Conservation (phyloP, 2,797 vertebrate species). For the Gymnothorax reevesii region DNA sequence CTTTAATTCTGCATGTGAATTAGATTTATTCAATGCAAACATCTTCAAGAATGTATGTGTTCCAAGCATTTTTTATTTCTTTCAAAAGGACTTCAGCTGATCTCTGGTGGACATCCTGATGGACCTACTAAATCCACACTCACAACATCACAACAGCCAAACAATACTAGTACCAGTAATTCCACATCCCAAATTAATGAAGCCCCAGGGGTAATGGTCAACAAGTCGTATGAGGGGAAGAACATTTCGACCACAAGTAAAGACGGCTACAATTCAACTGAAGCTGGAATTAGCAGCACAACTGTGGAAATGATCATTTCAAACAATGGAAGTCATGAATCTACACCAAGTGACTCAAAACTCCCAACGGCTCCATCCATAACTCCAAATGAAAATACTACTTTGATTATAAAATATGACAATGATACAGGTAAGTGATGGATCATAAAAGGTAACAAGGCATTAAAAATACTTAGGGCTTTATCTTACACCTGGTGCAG, state of each 20-base stretch:
- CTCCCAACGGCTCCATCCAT: neutral
- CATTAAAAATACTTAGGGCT: too few relatives aligned
- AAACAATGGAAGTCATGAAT: neutral
- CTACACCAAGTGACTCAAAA: neutral
- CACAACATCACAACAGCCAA: neutral
- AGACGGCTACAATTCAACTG: neutral
- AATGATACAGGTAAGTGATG: too few relatives aligned
- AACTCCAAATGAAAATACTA: neutral
- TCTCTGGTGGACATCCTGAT: neutral
- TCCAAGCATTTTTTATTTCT: neutral
- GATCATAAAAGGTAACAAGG: neutral
- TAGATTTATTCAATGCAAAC: neutral
- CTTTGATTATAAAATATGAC: too few relatives aligned
- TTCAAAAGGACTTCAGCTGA: neutral
- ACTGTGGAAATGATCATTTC: neutral
- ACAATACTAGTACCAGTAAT: neutral
- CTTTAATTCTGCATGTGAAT: neutral
- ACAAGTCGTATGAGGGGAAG: neutral
- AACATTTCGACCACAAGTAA: neutral
- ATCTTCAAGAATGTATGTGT: neutral
- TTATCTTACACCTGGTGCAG: too few relatives aligned
- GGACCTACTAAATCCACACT: neutral
- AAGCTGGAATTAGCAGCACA: neutral
- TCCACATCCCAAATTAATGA: too few relatives aligned
- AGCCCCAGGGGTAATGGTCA: neutral